Conservation (phyloP, 2,113 vertebrate species). For the Callospermophilus lateralis region DNA sequence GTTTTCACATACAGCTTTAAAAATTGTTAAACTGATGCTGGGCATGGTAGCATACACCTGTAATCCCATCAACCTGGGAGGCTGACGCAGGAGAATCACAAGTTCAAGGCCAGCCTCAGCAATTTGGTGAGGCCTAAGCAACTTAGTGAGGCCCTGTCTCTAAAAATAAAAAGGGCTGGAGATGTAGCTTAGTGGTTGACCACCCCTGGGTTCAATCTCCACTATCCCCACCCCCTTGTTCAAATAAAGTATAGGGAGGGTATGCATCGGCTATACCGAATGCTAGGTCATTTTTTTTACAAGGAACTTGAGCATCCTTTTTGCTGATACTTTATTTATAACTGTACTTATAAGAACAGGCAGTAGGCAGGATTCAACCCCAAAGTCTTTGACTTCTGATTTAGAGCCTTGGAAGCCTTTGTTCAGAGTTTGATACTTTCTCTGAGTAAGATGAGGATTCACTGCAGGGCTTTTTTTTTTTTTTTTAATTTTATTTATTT, state of each 20-base stretch:
- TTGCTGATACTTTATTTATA: background rate
- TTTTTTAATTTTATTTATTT: too few relatives aligned
- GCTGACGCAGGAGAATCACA: too few relatives aligned
- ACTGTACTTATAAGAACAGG: background rate
- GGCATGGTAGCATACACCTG: too few relatives aligned
- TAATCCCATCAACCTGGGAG: too few relatives aligned
- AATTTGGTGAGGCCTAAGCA: too few relatives aligned
- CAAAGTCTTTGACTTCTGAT: background rate
- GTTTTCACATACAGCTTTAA: background rate
- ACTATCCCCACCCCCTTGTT: too few relatives aligned
- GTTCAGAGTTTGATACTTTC: background rate
- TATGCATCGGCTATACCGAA: background rate
- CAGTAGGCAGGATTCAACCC: background rate
- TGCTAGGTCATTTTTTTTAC: background rate
- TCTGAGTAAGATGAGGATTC: constrained; percentile 1
- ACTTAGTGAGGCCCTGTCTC: too few relatives aligned
- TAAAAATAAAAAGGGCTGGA: too few relatives aligned
- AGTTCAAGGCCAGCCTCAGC: too few relatives aligned
- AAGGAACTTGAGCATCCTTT: background rate
- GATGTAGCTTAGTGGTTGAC: too few relatives aligned
- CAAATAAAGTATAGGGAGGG: background rate
- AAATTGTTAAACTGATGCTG: background rate
- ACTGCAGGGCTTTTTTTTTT: background rate
- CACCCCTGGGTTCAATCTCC: too few relatives aligned
- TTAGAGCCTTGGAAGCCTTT: background rate